Percentiles rank a stretch among this genome's conserved stretches.
Conservation (phyloP, 2,113 vertebrate species). For the Kryptolebias marmoratus region DNA sequence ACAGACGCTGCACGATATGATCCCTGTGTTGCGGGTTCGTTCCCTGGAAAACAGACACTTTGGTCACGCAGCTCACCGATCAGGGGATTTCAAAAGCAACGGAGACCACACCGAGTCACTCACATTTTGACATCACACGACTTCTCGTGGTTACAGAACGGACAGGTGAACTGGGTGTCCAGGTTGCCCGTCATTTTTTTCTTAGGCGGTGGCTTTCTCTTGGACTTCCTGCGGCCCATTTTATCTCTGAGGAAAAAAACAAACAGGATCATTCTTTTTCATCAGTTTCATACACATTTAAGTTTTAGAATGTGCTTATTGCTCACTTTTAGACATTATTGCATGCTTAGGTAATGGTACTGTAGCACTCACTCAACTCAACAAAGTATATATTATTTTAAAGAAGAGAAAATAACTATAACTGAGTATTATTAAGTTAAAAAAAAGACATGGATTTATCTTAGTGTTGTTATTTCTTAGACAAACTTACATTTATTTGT, state of each 20-base stretch:
- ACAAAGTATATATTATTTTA: no score
- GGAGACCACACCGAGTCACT: constrained; percentile 2
- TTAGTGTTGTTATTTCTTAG: no score
- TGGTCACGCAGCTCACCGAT: not conserved
- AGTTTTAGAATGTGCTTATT: no score
- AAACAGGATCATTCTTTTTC: not conserved
- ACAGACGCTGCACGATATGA: constrained; percentile 93
- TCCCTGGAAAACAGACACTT: constrained; percentile 81
- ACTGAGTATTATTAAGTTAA: no score
- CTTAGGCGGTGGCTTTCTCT: constrained; percentile 91
- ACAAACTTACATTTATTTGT: no score
- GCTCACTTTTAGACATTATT: no score
- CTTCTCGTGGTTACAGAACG: constrained; percentile 94
- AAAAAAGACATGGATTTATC: no score
- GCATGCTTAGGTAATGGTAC: no score
- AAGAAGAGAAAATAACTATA: no score
- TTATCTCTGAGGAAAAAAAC: constrained; percentile 1
- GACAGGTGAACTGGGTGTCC: constrained; percentile 92
- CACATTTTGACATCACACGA: constrained; percentile 96
- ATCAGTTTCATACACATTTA: not conserved
- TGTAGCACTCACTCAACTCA: no score
- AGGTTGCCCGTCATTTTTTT: constrained; percentile 92
- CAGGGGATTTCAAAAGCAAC: not conserved
- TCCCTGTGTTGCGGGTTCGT: constrained; percentile 90
- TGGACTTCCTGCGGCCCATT: constrained; percentile 93